A percentile compares a stretch with the other conserved stretches of the same genome.
Conservation (phyloP, 2,113 vertebrate genomes). For the Pycnonotus jocosus region DNA sequence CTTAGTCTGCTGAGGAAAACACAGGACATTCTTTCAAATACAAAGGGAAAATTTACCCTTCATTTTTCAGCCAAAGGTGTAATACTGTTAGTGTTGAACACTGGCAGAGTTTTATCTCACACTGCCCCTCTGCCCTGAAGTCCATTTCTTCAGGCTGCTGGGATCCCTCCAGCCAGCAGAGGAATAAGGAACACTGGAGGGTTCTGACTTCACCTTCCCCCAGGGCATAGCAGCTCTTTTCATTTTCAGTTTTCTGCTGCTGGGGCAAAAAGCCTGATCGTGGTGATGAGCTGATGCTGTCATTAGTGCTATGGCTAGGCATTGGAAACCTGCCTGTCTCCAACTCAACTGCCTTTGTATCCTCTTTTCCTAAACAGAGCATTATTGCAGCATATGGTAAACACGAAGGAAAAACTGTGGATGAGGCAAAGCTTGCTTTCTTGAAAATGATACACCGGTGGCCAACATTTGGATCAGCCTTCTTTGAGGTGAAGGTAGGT, state of each 20-base stretch:
- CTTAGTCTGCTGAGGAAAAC: background rate
- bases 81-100: background rate
- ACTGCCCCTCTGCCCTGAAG: background rate
- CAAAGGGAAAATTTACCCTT: background rate
- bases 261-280: background rate
- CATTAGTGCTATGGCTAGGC: background rate
- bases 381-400: conserved; percentile 79
- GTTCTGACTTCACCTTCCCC: background rate
- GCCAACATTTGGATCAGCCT: conserved; percentile 95
- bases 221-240: background rate
- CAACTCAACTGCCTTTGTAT: background rate
- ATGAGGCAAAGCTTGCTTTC: conserved; percentile 86
- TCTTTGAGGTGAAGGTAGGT: conserved; percentile 95
- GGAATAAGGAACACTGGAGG: background rate
- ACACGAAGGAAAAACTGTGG: conserved; percentile 73
- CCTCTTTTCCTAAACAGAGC: conserved; percentile 44
- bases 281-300: background rate
- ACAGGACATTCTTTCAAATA: background rate
- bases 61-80: background rate
- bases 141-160: background rate
- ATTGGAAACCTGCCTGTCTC: background rate
- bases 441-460: conserved; percentile 83
- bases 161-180: background rate
- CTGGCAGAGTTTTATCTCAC: background rate
- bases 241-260: background rate